Evolutionary conservation across 1,140 invertebrate genomes (phyloP), one percentile per base, ranked within the genome.

Genomic region (Fopius arisanus): DNA sequence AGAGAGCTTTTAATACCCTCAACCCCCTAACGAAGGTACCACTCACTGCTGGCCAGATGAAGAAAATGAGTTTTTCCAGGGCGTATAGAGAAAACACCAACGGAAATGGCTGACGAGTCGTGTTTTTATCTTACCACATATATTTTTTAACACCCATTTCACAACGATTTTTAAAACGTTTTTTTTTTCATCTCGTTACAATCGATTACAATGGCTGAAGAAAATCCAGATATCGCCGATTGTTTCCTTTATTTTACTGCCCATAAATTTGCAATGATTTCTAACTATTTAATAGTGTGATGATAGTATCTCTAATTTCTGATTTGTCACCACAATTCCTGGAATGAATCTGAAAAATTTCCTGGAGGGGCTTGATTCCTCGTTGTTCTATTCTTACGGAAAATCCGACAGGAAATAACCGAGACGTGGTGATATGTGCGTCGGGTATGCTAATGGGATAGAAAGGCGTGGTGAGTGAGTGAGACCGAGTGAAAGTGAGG

Each of bases 361-460:
- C 33, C 33, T 37, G 12, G 12, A 48, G n/a, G n/a, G 3, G n/a
- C 29, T 3, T 80, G 80, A 80, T 79, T 76, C 81, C 80, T 82
- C 78, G 80, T 75, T 77, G 81, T 81, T 81, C 81, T 85, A 83
- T 86, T 86, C 80, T 77, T 72, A 80, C 81, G 79, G 83, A 82
- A 84, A 84, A 86, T 85, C 79, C 82, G 78, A 83, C 82, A 85
- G 82, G 81, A 85, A 84, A 85, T 85, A 84, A 80, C 79, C 82
- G 81, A 83, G 82, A 86, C 84, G 79, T 83, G 82, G 83, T 74
- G 76, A 73, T 33, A 54, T 62, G 51, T 59, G 48, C 28, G 29
- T 63, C 72, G 72, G 73, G 73, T 76, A 75, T 75, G 76, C 75
- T 77, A 78, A 75, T 75, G 72, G 69, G 71, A 59, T 29, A 31